Evolutionary conservation across 2,113 vertebrate species (phyloP).

Genomic region (Mesoclemmys tuberculata): DNA sequence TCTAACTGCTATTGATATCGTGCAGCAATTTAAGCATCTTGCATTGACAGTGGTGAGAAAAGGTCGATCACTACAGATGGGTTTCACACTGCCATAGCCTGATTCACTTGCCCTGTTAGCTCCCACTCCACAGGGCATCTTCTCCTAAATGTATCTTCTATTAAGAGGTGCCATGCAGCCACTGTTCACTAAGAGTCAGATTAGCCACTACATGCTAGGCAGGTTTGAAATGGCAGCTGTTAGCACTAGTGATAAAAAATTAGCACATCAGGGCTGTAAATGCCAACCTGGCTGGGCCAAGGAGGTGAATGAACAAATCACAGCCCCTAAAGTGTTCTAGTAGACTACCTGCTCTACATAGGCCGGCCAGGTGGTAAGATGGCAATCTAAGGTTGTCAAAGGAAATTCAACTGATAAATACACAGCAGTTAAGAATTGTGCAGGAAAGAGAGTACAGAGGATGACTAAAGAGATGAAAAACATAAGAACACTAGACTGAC

Average conservation of each 20-base stretch:
- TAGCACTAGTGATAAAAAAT: neutral
- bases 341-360: neutral
- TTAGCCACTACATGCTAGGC: neutral
- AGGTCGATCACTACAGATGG: neutral
- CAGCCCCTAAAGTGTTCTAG: neutral
- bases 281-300: neutral
- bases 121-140: neutral
- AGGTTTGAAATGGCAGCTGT: neutral
- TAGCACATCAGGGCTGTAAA: neutral
- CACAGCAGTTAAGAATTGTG: neutral
- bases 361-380: neutral
- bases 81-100: neutral
- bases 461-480: neutral
- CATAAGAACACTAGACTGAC: neutral
- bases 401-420: accelerated
- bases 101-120: neutral
- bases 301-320: neutral
- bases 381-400: neutral
- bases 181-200: neutral
- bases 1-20: neutral
- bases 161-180: neutral
- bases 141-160: accelerated
- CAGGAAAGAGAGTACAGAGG: neutral
- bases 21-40: neutral
- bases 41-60: neutral